These are phyloP conservation scores for Acanthosepion pharaonis DNA, from an alignment of 2,888 invertebrate genomes.

Conservation along the genomic window DNA sequence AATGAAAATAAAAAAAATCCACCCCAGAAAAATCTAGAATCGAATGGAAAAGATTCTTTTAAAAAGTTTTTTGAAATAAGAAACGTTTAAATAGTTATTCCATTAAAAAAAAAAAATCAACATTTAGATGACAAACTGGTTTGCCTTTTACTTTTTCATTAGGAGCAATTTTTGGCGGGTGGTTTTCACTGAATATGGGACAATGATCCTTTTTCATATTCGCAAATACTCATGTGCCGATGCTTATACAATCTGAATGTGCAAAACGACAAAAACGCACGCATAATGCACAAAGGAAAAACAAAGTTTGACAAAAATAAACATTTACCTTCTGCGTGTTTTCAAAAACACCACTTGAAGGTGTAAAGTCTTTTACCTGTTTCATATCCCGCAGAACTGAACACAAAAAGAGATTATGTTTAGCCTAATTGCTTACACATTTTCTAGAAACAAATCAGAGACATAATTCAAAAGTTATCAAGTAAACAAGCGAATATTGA, in stretches of 20 bases:
- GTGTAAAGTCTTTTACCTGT: neutral
- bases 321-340: too few relatives aligned
- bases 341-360: neutral
- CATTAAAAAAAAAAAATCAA: neutral
- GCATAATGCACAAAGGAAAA: neutral
- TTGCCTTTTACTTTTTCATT: neutral
- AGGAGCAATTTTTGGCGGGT: neutral
- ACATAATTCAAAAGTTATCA: too few relatives aligned
- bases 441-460: too few relatives aligned
- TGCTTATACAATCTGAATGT: too few relatives aligned
- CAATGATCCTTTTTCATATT: neutral
- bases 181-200: neutral
- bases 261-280: neutral
- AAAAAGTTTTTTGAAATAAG: neutral
- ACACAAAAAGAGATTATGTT: neutral
- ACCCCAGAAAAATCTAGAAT: neutral
- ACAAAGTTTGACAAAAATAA: too few relatives aligned
- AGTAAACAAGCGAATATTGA: too few relatives aligned
- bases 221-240: neutral
- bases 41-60: neutral
- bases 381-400: too few relatives aligned
- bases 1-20: neutral
- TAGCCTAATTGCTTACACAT: too few relatives aligned
- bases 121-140: neutral
- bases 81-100: neutral